Evolutionary conservation across 2,888 invertebrate genomes (phyloP).

Genomic region (Ornithoptera priamus): DNA sequence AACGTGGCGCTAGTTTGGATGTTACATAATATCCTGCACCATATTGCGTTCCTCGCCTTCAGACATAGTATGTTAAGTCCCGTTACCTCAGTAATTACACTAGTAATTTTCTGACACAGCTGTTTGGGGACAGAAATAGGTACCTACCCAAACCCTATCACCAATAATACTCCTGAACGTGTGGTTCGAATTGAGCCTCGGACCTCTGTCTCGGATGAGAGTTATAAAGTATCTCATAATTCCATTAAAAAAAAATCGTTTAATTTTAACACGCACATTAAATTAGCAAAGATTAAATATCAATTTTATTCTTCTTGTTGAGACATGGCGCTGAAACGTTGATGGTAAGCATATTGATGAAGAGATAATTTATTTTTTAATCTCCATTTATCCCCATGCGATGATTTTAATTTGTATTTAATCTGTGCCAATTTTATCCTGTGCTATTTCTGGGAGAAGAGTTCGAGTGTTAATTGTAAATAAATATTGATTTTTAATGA

Average conservation of each 20-base stretch:
- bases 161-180: no score
- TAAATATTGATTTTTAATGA: background rate
- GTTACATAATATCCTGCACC: no score
- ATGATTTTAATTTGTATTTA: slow-evolving; percentile 24
- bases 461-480: slow-evolving; percentile 1
- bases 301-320: slow-evolving; percentile 18
- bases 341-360: slow-evolving; percentile 5
- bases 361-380: slow-evolving; percentile 25
- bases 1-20: no score
- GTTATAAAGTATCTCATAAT: no score
- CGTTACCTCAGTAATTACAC: no score
- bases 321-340: slow-evolving; percentile 3
- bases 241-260: background rate
- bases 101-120: no score
- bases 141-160: no score
- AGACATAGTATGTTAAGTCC: no score
- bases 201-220: no score
- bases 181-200: no score
- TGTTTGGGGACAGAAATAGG: no score
- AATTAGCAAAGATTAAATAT: slow-evolving; percentile 18
- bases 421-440: slow-evolving; percentile 11
- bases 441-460: background rate
- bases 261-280: background rate
- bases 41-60: no score
- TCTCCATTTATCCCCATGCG: slow-evolving; percentile 15